Evolutionary conservation across 2,113 vertebrate genomes (phyloP).

Genomic region (Felis catus): DNA sequence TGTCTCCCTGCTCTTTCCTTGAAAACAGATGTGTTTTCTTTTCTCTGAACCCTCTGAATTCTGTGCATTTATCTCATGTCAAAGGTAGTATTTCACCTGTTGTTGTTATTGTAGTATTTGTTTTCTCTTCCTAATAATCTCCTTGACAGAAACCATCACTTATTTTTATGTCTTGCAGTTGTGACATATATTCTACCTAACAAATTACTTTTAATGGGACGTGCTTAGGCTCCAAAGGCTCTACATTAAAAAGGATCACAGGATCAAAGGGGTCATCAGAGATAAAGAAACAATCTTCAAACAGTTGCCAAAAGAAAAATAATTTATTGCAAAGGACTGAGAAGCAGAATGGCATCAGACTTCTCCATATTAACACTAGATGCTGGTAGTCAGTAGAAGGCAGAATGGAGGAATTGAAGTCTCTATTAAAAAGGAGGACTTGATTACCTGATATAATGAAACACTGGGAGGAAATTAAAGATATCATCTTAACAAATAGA

Average conservation of each 20-base stretch:
- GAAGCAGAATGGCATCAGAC: not conserved
- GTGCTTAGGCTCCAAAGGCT: not conserved
- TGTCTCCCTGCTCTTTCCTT: not conserved
- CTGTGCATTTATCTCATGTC: slow-evolving; percentile 31
- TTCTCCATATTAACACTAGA: not conserved
- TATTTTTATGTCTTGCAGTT: not conserved
- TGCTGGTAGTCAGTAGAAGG: not conserved
- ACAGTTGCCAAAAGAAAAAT: not conserved
- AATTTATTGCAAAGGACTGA: not conserved
- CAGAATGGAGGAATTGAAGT: not conserved
- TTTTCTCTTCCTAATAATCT: slow-evolving; percentile 27
- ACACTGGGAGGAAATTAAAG: not conserved
- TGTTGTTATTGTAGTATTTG: not conserved
- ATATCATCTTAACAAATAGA: not conserved
- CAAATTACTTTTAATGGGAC: not conserved
- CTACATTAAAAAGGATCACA: not conserved
- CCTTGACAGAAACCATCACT: not conserved
- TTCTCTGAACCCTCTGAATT: not conserved
- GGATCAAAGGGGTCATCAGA: not conserved
- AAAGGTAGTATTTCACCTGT: not conserved
- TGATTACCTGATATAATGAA: not conserved
- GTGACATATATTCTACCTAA: not conserved
- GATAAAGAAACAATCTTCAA: not conserved
- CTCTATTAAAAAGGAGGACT: not conserved
- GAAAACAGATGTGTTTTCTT: slow-evolving; percentile 19